Conservation (phyloP, 2,113 vertebrate genomes). For the Hucho hucho region DNA sequence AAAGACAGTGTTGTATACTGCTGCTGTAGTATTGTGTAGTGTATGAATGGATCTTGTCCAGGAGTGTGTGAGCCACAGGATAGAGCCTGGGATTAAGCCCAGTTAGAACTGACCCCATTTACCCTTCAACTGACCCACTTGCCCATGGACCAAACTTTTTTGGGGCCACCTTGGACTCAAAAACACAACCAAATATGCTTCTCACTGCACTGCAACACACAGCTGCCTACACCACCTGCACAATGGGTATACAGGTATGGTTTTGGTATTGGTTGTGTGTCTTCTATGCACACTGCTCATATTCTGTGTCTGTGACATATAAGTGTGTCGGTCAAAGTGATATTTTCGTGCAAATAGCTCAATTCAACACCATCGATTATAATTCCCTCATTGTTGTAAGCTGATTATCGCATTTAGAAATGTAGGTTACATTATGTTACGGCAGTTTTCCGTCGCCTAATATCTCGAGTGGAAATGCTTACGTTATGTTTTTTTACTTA, state of each 20-base stretch:
- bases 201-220: constrained; percentile 5
- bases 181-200: not conserved
- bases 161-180: not conserved
- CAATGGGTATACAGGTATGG: not conserved
- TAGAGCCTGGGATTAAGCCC: constrained; percentile 38
- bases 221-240: constrained; percentile 8
- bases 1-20: not conserved
- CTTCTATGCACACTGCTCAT: not conserved
- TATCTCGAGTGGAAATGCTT: not conserved
- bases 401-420: not conserved
- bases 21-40: not conserved
- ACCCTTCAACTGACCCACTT: constrained; percentile 6
- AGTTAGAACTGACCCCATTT: constrained; percentile 28
- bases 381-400: not conserved
- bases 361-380: not conserved
- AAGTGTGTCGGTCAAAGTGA: not conserved
- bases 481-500: not conserved
- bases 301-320: not conserved
- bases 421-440: not conserved
- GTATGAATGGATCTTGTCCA: constrained; percentile 26
- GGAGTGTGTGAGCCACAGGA: constrained; percentile 27
- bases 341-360: not conserved
- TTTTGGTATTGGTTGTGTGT: not conserved
- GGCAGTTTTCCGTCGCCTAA: not conserved
- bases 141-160: constrained; percentile 15